phyloP scores from a whole-genome alignment of 30 jellyfish, hydroid and myxozoan genomes.

The Chironex yamaguchii region DNA sequence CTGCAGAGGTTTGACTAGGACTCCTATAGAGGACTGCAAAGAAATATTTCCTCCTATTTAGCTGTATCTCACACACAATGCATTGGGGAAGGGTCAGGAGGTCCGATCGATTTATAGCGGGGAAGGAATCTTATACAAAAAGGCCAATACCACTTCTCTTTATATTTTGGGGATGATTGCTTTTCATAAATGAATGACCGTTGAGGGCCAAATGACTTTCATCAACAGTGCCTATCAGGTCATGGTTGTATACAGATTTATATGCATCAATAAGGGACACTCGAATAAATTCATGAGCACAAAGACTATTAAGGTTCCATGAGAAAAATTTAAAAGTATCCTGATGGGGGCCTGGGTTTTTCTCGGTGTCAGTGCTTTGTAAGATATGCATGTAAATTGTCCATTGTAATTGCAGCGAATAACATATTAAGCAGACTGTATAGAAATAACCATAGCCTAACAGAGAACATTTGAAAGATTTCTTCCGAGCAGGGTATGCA shows the following conservation, averaged over 20 bases:
- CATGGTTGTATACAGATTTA: conserved; percentile 31
- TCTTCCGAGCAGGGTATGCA: conserved; percentile 29
- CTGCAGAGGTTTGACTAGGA: conserved; percentile 8
- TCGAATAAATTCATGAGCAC: conserved; percentile 37
- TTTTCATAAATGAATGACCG: not conserved
- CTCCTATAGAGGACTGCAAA: conserved; percentile 17
- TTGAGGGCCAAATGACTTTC: conserved; percentile 30
- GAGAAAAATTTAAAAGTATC: conserved; percentile 22
- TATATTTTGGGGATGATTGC: conserved; percentile 19
- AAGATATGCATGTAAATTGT: not conserved
- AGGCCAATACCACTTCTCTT: conserved; percentile 25
- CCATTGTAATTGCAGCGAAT: conserved; percentile 11
- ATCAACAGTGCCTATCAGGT: conserved; percentile 28
- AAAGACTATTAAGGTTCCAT: conserved; percentile 30
- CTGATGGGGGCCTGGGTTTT: conserved; percentile 65
- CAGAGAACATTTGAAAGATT: not conserved
- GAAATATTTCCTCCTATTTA: conserved; percentile 7
- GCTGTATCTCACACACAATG: conserved; percentile 47
- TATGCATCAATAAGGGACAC: conserved; percentile 38
- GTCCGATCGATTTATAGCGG: conserved; percentile 39
- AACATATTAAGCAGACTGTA: not conserved
- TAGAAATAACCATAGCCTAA: not conserved
- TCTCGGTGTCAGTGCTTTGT: not conserved
- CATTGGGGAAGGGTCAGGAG: conserved; percentile 25
- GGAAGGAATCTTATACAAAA: conserved; percentile 11